A percentile compares a stretch with the other conserved stretches of the same genome.
phyloP scores from a whole-genome alignment of 2,888 invertebrate genomes.

The Lithodes maja region DNA sequence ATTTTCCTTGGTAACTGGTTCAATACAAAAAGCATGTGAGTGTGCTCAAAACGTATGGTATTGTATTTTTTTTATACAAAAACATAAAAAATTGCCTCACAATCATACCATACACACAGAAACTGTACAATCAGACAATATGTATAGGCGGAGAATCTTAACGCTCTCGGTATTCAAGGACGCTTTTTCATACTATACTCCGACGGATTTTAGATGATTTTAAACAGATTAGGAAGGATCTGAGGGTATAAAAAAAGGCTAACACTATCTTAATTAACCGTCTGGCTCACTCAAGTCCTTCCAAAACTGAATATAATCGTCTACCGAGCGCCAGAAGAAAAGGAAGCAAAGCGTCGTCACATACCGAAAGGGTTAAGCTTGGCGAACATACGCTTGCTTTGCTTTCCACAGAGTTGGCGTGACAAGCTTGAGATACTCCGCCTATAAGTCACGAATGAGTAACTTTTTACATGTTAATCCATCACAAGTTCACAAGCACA shows the following conservation, averaged over 20 bases:
- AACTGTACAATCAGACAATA: conserved; percentile 68
- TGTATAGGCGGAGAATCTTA: conserved; percentile 52
- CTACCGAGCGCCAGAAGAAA: no score
- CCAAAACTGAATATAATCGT: no score
- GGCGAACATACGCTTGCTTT: neutral
- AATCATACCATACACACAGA: conserved; percentile 69
- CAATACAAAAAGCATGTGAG: conserved; percentile 71
- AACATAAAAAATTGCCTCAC: conserved; percentile 70
- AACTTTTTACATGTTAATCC: conserved; percentile 69
- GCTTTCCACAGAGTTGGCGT: conserved; percentile 1
- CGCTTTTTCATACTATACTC: neutral
- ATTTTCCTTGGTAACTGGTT: conserved; percentile 70
- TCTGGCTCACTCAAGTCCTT: no score
- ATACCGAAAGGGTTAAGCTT: no score
- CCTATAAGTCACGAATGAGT: conserved; percentile 68
- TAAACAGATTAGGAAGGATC: no score
- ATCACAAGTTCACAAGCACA: conserved; percentile 43
- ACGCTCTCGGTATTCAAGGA: neutral
- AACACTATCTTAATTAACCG: no score
- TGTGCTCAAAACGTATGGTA: conserved; percentile 70
- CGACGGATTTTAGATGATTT: no score
- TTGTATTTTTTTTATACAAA: conserved; percentile 69
- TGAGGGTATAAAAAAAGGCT: no score
- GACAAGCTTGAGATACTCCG: conserved; percentile 44
- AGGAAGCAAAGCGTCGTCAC: no score